Evolutionary conservation across 2,888 invertebrate species (phyloP).

Genomic region (Diploptera punctata): DNA sequence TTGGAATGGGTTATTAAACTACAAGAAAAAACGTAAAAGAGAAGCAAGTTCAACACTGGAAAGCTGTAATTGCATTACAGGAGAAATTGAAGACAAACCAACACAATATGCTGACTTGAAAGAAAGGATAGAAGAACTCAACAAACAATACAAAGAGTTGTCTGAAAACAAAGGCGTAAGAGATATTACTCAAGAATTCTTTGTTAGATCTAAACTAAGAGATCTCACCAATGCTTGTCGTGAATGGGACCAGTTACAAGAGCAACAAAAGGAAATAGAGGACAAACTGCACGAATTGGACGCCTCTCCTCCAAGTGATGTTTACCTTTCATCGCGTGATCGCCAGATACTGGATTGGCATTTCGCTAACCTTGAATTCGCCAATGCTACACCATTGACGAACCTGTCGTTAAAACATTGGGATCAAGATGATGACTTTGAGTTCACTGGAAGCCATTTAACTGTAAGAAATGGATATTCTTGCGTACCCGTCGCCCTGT

Average conservation of each 20-base stretch:
- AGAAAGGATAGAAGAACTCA: conserved; percentile 66
- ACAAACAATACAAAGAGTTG: conserved; percentile 57
- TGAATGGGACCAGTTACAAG: conserved; percentile 80
- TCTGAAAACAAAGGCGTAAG: conserved; percentile 54
- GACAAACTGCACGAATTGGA: conserved; percentile 88
- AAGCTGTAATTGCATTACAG: conserved; percentile 84
- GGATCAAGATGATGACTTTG: conserved; percentile 99
- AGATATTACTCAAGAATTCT: conserved; percentile 73
- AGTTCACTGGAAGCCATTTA: conserved; percentile 96
- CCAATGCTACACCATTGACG: conserved; percentile 94
- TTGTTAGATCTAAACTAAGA: conserved; percentile 65
- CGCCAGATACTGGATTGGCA: conserved; percentile 99
- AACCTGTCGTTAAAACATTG: conserved; percentile 96
- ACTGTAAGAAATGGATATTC: conserved; percentile 98
- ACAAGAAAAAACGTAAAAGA: conserved; percentile 97
- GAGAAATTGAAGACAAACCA: conserved; percentile 83
- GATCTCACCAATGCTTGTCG: conserved; percentile 68
- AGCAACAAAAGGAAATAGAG: conserved; percentile 82
- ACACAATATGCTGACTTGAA: conserved; percentile 66
- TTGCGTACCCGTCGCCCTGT: conserved; percentile 91
- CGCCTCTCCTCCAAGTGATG: conserved; percentile 90
- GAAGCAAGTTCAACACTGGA: conserved; percentile 89
- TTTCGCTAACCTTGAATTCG: conserved; percentile 99
- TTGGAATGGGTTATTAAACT: conserved; percentile 96
- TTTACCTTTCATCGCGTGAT: conserved; percentile 92